Evolutionary conservation across 2,113 vertebrate genomes (phyloP).

Genomic region (Oxyruncus cristatus): DNA sequence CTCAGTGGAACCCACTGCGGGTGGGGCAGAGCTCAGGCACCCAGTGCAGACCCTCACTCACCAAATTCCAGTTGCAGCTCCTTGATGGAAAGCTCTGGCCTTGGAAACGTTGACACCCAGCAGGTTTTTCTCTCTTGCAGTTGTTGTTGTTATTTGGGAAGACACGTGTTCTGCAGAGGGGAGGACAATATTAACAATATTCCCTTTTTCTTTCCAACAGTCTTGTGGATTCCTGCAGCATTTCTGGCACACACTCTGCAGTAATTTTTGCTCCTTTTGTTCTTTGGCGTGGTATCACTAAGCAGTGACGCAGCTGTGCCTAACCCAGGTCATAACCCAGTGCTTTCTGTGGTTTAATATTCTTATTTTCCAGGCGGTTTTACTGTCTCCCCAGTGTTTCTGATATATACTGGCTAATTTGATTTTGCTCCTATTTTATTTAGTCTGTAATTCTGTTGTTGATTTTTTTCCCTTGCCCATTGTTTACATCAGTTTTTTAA

Average conservation of each 20-base stretch:
- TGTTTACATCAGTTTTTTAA: constrained; percentile 92
- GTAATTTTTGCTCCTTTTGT: neutral
- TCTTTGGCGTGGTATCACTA: constrained; percentile 45
- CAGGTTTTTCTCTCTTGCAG: neutral
- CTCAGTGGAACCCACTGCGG: neutral
- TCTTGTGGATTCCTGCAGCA: constrained; percentile 48
- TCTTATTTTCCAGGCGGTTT: constrained; percentile 61
- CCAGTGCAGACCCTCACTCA: neutral
- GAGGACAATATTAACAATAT: neutral
- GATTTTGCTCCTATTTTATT: constrained; percentile 78
- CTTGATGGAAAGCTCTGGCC: neutral
- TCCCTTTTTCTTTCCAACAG: constrained; percentile 50
- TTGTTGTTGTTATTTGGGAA: neutral
- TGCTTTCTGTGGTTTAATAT: constrained; percentile 61
- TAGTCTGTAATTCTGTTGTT: constrained; percentile 88
- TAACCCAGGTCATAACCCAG: constrained; percentile 64
- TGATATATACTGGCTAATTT: constrained; percentile 73
- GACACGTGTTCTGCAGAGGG: neutral
- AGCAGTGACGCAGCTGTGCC: constrained; percentile 41
- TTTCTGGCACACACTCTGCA: constrained; percentile 1
- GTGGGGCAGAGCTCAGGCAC: neutral
- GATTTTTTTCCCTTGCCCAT: constrained; percentile 82
- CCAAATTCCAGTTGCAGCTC: neutral
- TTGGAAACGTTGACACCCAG: fast-evolving
- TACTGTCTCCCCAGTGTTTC: constrained; percentile 59